These are phyloP conservation scores for Drosophila kepulauana DNA, from an alignment of 1,140 invertebrate species.

Conservation along the genomic window DNA sequence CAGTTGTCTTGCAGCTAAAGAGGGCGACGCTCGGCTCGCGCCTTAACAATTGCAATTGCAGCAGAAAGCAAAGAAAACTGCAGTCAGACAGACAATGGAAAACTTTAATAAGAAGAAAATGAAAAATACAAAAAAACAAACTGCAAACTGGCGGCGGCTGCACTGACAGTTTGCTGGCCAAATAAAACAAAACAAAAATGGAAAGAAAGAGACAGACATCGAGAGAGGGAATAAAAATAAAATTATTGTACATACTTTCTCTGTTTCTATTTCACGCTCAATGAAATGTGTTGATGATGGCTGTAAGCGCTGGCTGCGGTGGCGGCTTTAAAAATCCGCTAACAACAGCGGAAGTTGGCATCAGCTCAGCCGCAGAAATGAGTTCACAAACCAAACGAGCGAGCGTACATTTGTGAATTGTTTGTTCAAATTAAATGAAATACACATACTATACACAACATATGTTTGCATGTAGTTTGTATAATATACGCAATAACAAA, in stretches of 20 bases:
- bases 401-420: constrained; percentile 22
- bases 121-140: constrained; percentile 18
- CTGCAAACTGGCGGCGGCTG: constrained; percentile 47
- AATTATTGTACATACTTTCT: constrained; percentile 83
- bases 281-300: constrained; percentile 84
- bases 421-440: constrained; percentile 16
- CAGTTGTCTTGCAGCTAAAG: constrained; percentile 30
- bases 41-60: constrained; percentile 48
- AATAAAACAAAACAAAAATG: constrained; percentile 51
- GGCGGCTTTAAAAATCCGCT: constrained; percentile 42
- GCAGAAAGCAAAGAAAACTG: constrained; percentile 67
- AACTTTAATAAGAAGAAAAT: constrained; percentile 64
- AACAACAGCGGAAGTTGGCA: constrained; percentile 76
- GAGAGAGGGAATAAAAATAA: constrained; percentile 45
- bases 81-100: constrained; percentile 72
- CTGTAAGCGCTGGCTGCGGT: constrained; percentile 36
- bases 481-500: constrained; percentile 40
- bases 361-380: constrained; percentile 60
- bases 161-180: constrained; percentile 49
- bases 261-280: constrained; percentile 85
- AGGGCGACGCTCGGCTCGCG: constrained; percentile 43
- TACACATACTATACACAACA: not conserved
- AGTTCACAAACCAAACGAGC: constrained; percentile 39
- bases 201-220: constrained; percentile 28
- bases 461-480: not conserved